phyloP scores from a whole-genome alignment of 2,888 invertebrate species.

The Sepioteuthis lessoniana region DNA sequence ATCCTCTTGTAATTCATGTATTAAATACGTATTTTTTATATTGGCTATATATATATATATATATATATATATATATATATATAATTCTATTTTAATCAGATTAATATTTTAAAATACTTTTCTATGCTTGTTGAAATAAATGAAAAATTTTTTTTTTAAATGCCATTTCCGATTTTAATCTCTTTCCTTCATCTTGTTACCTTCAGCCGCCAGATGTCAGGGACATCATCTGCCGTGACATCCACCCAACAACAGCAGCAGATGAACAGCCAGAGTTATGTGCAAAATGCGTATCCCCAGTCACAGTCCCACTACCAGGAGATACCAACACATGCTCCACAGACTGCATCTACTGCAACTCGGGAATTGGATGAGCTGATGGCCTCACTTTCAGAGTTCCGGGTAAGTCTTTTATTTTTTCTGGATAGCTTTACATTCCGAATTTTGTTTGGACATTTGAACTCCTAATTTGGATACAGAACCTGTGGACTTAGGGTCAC shows the following conservation, averaged over 20 bases:
- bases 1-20: no score
- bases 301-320: conserved; percentile 39
- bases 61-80: no score
- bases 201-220: conserved; percentile 43
- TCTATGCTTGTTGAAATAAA: no score
- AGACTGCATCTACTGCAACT: conserved; percentile 88
- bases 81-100: no score
- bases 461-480: no score
- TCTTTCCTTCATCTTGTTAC: not conserved
- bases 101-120: no score
- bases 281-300: conserved; percentile 11
- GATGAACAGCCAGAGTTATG: conserved; percentile 35
- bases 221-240: not conserved
- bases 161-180: not conserved
- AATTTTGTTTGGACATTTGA: no score
- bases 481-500: no score
- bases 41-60: no score
- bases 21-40: no score
- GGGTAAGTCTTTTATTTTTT: conserved; percentile 81
- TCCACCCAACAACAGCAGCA: not conserved
- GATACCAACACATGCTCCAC: conserved; percentile 49
- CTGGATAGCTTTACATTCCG: no score
- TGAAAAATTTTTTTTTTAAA: no score
- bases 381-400: conserved; percentile 95
- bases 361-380: conserved; percentile 95